Conservation (phyloP, 2,888 invertebrate genomes). For the Epirrita christyi region DNA sequence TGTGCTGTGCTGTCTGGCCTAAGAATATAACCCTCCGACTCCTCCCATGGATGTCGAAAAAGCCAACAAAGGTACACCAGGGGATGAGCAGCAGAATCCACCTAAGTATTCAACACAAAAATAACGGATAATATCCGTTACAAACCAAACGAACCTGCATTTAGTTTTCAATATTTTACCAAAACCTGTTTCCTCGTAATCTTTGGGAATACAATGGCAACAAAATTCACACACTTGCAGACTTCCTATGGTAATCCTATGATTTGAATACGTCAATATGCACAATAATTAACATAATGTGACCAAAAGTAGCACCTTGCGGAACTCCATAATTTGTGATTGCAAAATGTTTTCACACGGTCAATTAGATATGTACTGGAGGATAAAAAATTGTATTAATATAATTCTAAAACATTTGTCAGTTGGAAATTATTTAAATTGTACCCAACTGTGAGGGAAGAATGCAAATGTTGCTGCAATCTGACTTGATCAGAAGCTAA, state of each 20-base stretch:
- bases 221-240: conserved; percentile 69
- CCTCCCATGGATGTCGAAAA: too few species aligned
- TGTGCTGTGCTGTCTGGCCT: too few species aligned
- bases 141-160: conserved; percentile 32
- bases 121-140: conserved; percentile 9
- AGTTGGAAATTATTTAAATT: conserved; percentile 78
- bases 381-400: conserved; percentile 63
- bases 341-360: conserved; percentile 60
- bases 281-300: conserved; percentile 54
- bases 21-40: too few species aligned
- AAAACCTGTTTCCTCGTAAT: conserved; percentile 30
- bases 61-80: too few species aligned
- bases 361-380: conserved; percentile 68
- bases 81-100: too few species aligned
- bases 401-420: conserved; percentile 68
- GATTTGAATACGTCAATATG: conserved; percentile 67
- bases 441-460: conserved; percentile 54
- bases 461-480: conserved; percentile 71
- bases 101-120: too few species aligned
- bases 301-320: conserved; percentile 40
- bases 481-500: conserved; percentile 70
- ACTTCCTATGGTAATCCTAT: conserved; percentile 43
- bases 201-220: conserved; percentile 59
- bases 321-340: conserved; percentile 43
- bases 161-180: conserved; percentile 28